Evolutionary conservation across 2,888 invertebrate genomes (phyloP), one percentile per base, ranked within the genome.

Genomic region (Andrena flavipes): DNA sequence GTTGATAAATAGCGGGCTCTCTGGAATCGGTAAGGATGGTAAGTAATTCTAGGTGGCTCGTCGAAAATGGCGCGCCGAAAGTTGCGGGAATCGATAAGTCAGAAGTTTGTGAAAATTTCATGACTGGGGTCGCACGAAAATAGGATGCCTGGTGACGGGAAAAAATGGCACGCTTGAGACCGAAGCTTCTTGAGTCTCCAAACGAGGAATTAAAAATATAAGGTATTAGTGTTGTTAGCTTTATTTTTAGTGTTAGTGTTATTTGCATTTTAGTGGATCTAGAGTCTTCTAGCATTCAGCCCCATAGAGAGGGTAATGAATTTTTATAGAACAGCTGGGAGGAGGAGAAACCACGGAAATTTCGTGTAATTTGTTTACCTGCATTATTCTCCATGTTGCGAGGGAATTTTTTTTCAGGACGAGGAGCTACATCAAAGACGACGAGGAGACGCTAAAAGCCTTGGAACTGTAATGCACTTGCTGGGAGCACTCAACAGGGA

Each of bases 401-500:
- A 42, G 42, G 16, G 42, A 42, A 16, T 42, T 16, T 42, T 42
- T 42, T 42, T 42, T 42, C 42, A 16, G 42, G 1, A 13, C 42
- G 16, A 42, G 42, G 16, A 42, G 16, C 42, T 42, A 42, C 48
- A 48, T 42, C 42, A 60, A 70, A 48, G 60, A n/a, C 60, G 42
- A 13, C 7, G 20, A 49, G n/a, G 35, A 54, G 35, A 10, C 29
- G 23, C 20, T 63, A 54, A 72, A 72, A 72, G 72, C 54, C 23
- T 56, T 56, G 56, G 56, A 20, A 56, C 56, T 23, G 56, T 56
- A 56, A 56, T 56, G 56, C 23, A 56, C 23, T 54, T n/a, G 29
- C 8, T 8, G 54, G 35, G 35, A 51, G 62, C 51, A 54, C 72
- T 72, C 62, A 26, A 70, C 70, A 49, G 62, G 29, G 33, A 71